phyloP scores from a whole-genome alignment of 2,888 invertebrate genomes.

The Cetonia aurata region DNA sequence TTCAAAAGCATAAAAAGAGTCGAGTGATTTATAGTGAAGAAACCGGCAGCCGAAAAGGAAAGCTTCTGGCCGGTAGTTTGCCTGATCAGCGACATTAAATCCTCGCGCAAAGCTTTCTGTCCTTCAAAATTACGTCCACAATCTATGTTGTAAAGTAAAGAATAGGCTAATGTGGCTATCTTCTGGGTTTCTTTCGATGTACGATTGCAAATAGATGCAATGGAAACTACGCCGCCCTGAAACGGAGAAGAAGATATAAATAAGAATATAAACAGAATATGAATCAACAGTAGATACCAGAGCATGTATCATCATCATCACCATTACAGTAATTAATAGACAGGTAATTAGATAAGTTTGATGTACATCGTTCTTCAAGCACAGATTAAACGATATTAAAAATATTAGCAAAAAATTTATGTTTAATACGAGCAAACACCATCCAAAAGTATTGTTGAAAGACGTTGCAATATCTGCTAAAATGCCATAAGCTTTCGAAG shows the following conservation, averaged over 20 bases:
- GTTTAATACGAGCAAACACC: too few relatives aligned
- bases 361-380: too few relatives aligned
- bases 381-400: too few relatives aligned
- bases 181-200: slow-evolving; percentile 7
- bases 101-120: neutral
- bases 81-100: slow-evolving; percentile 1
- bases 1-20: slow-evolving; percentile 17
- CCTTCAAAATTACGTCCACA: neutral
- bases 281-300: too few relatives aligned
- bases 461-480: too few relatives aligned
- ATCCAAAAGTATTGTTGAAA: too few relatives aligned
- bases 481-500: too few relatives aligned
- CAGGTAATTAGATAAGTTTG: too few relatives aligned
- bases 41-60: slow-evolving; percentile 24
- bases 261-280: neutral
- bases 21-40: slow-evolving; percentile 14
- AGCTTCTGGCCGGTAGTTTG: neutral
- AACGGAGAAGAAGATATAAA: neutral
- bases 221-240: slow-evolving; percentile 7
- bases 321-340: too few relatives aligned
- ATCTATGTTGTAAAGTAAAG: neutral
- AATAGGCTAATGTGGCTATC: slow-evolving; percentile 5
- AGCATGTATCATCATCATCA: too few relatives aligned
- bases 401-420: too few relatives aligned
- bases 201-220: slow-evolving; percentile 1